Evolutionary conservation across 2,888 invertebrate genomes (phyloP).

Genomic region (Petrolisthes manimaculis): DNA sequence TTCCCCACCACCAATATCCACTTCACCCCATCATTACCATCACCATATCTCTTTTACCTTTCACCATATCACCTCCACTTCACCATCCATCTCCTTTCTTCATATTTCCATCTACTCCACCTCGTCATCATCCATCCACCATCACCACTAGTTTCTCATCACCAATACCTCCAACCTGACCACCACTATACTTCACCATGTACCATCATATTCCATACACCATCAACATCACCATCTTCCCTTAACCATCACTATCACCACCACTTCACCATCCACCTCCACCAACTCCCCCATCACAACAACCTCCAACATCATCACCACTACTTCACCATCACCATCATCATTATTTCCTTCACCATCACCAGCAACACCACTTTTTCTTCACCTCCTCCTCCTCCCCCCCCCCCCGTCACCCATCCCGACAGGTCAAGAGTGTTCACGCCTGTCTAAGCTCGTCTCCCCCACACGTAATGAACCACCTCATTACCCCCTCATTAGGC

Average conservation of each 20-base stretch:
- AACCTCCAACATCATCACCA: background rate
- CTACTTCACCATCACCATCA: background rate
- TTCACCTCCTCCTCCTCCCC: background rate
- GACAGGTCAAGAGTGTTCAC: background rate
- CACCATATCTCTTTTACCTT: no score
- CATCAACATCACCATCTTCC: no score
- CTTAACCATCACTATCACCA: background rate
- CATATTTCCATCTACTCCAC: no score
- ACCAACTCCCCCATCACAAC: background rate
- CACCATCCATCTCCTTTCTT: no score
- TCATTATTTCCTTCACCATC: background rate
- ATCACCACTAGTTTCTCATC: no score
- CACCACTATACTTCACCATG: no score
- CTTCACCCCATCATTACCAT: no score
- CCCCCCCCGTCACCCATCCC: no score
- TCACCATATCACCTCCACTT: no score
- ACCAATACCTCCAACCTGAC: no score
- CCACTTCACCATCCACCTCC: background rate
- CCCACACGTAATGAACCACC: background rate
- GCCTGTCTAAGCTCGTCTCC: constrained; percentile 8
- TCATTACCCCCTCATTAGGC: background rate
- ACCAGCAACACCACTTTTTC: background rate
- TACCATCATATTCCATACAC: no score
- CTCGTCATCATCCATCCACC: no score
- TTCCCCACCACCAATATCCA: background rate